These are phyloP conservation scores for Melolontha melolontha DNA, from an alignment of 2,888 invertebrate genomes.

Conservation along the genomic window DNA sequence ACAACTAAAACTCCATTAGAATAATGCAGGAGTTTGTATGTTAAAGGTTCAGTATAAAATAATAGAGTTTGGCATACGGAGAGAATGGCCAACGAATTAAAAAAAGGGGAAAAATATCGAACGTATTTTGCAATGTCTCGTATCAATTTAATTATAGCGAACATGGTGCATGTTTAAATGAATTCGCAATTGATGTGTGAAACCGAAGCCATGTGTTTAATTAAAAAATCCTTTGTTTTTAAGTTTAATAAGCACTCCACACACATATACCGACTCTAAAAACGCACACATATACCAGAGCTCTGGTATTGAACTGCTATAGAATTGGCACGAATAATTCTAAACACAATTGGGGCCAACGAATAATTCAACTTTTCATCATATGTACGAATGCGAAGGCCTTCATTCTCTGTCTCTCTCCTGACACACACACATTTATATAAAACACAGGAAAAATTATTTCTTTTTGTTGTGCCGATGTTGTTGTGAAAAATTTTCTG, in stretches of 20 bases:
- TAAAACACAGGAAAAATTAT: slow-evolving; percentile 30
- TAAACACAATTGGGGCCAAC: slow-evolving; percentile 60
- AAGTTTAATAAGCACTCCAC: slow-evolving; percentile 65
- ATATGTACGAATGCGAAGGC: slow-evolving; percentile 48
- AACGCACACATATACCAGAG: slow-evolving; percentile 37
- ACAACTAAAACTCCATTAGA: too few species aligned
- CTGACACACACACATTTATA: slow-evolving; percentile 15
- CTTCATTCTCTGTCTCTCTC: slow-evolving; percentile 46
- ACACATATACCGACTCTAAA: slow-evolving; percentile 56
- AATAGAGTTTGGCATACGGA: too few species aligned
- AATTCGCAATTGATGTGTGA: slow-evolving; percentile 66
- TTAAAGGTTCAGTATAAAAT: too few species aligned
- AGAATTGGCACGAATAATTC: slow-evolving; percentile 61
- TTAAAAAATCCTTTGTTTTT: slow-evolving; percentile 66
- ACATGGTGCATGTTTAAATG: slow-evolving; percentile 63
- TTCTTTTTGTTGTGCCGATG: slow-evolving; percentile 33
- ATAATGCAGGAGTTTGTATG: too few species aligned
- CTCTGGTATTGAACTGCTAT: slow-evolving; percentile 56
- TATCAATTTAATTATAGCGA: slow-evolving; percentile 63
- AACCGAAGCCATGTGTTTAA: slow-evolving; percentile 65
- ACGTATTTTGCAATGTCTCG: slow-evolving; percentile 8
- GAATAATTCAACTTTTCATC: slow-evolving; percentile 56
- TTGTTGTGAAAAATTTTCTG: slow-evolving; percentile 38
- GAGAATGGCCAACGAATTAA: too few species aligned
- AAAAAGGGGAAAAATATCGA: background rate